A percentile compares a stretch with the other conserved stretches of the same genome.
phyloP scores from a whole-genome alignment of 2,888 invertebrate species.

The Drosophila borealis region DNA sequence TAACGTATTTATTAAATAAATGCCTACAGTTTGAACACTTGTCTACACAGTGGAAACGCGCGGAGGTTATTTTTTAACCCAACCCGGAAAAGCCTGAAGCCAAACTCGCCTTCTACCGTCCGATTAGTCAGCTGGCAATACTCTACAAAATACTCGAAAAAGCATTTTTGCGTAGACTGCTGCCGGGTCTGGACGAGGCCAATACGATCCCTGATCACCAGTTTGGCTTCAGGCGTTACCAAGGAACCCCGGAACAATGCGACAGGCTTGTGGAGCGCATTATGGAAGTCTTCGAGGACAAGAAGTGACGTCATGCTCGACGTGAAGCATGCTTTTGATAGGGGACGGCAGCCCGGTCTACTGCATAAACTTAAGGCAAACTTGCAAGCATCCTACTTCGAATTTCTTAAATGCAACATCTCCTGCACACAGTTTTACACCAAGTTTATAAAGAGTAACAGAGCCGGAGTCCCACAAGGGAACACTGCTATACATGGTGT shows the following conservation, averaged over 20 bases:
- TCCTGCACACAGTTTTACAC: too few species aligned
- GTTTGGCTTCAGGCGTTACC: not conserved
- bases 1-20: too few species aligned
- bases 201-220: not conserved
- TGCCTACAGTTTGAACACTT: not conserved
- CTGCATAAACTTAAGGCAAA: too few species aligned
- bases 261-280: not conserved
- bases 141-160: conserved; percentile 10
- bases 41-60: not conserved
- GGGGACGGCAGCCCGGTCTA: not conserved
- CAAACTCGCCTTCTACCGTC: not conserved
- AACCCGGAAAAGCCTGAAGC: not conserved
- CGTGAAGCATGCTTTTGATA: not conserved
- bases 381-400: too few species aligned
- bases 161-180: conserved; percentile 3
- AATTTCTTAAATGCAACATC: too few species aligned
- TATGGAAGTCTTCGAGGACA: not conserved
- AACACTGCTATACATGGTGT: too few species aligned
- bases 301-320: not conserved
- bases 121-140: not conserved
- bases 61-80: not conserved
- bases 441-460: too few species aligned
- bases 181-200: not conserved
- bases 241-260: not conserved
- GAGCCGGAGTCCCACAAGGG: too few species aligned